Base-by-base conservation (phyloP, 1,140 invertebrate species). In the Zaprionus gabonicus region DNA sequence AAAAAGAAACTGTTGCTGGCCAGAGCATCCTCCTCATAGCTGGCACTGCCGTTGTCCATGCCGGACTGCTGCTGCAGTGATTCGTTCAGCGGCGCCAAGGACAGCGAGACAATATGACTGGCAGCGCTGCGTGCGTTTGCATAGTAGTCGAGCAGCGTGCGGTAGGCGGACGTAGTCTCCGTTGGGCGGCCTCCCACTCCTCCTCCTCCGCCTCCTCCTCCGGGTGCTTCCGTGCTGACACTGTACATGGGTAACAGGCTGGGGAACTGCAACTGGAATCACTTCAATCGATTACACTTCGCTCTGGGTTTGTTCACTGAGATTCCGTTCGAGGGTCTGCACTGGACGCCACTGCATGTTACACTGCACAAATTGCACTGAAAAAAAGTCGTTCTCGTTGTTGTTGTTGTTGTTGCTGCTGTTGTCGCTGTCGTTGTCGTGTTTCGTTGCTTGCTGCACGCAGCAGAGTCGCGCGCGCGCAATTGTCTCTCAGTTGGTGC, bases 31-130 rank as follows among this genome's bases (percentile, higher is more conserved):
- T 62, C 56, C 7, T 71, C 63, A 3, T 53, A 65, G 60, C 46
- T 63, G 69, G 25, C 25, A 34, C 44, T 55, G 60, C 44, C 41
- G 34, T 57, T 71, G n/a, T 10, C 44, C 27, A 7, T 51, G 60
- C 36, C 36, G 31, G 10, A 31, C 17, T 34, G 41, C 13, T 60
- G 56, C 41, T 62, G 15, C 34, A 69, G 25, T 13, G 74, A 67
- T 3, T 72, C 77, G 44, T 87, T 87, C 20, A 53, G 60, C 3
- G 68, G 51, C 9, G 25, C 41, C 28, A 81, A 31, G 9, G 74
- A 83, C 27, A 88, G 51, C 34, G 84, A 88, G 15, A 88, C 65
- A 12, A 88, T 88, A 36, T 88, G 84, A 13, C 81, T 74, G 27
- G 81, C 78, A 7, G 84, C 84, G 17, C 62, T 79, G 3, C 78